Conservation (phyloP, 2,888 invertebrate genomes). For the Meloe dianella region DNA sequence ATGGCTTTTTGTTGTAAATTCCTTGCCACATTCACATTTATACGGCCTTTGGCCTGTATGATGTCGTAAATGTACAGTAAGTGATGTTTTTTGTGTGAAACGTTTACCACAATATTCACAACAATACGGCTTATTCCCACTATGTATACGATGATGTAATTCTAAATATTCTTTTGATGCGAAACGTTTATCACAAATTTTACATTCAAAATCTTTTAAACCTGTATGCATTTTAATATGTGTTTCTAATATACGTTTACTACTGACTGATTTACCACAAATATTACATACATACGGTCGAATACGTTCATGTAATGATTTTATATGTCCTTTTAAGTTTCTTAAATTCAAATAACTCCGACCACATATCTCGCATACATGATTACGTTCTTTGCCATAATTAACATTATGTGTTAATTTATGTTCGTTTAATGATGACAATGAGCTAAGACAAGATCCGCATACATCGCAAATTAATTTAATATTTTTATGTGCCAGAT, state of each 20-base stretch:
- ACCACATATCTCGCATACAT: conserved; percentile 58
- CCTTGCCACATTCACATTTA: conserved; percentile 64
- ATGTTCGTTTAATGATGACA: conserved; percentile 49
- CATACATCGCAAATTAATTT: conserved; percentile 49
- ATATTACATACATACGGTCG: conserved; percentile 50
- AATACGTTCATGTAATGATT: conserved; percentile 43
- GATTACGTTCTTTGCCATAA: conserved; percentile 45
- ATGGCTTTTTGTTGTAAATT: conserved; percentile 66
- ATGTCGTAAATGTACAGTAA: conserved; percentile 64
- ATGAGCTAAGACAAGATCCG: conserved; percentile 43
- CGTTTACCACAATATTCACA: conserved; percentile 65
- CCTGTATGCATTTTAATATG: conserved; percentile 58
- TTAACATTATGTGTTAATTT: conserved; percentile 45
- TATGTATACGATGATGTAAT: conserved; percentile 65
- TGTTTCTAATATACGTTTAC: conserved; percentile 50
- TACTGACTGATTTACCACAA: conserved; percentile 55
- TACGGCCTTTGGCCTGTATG: conserved; percentile 65
- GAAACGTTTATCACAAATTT: conserved; percentile 48
- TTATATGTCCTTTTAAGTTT: conserved; percentile 50
- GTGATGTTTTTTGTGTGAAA: conserved; percentile 65
- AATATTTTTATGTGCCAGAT: conserved; percentile 46
- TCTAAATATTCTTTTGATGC: conserved; percentile 60
- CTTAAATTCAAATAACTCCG: conserved; percentile 57
- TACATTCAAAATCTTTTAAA: conserved; percentile 49
- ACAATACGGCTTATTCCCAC: conserved; percentile 63